These are phyloP conservation scores for Pelobates cultripes DNA, from an alignment of 2,797 vertebrate species.

Conservation along the genomic window DNA sequence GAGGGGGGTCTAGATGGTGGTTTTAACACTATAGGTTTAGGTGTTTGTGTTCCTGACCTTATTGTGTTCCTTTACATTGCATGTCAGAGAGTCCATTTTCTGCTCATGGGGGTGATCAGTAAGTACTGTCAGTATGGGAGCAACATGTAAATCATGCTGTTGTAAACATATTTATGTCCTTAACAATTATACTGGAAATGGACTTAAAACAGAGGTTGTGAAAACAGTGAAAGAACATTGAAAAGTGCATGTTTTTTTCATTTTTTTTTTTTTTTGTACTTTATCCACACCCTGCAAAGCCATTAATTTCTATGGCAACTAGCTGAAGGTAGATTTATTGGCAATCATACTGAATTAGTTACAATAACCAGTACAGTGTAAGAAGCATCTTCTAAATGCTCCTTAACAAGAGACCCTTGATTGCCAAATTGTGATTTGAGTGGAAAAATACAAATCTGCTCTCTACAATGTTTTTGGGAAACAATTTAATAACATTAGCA, in stretches of 20 bases:
- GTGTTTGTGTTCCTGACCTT: too few relatives aligned
- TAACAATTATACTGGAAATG: constrained; percentile 34
- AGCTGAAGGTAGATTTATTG: constrained; percentile 28
- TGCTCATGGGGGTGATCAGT: constrained; percentile 36
- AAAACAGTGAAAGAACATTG: constrained; percentile 41
- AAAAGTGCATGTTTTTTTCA: constrained; percentile 7
- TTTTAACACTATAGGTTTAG: too few relatives aligned
- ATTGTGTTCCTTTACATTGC: constrained; percentile 4
- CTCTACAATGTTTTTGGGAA: constrained; percentile 43
- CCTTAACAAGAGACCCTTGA: constrained; percentile 34
- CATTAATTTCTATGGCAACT: constrained; percentile 40
- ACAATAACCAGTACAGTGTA: constrained; percentile 47
- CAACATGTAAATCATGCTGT: constrained; percentile 26
- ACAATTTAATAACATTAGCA: constrained; percentile 38
- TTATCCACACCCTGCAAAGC: constrained; percentile 36
- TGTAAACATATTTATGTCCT: not conserved
- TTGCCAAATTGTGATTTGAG: constrained; percentile 43
- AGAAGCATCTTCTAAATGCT: constrained; percentile 40
- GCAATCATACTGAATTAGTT: constrained; percentile 39
- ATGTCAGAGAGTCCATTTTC: constrained; percentile 16
- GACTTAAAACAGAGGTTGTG: constrained; percentile 21
- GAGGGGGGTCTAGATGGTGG: too few relatives aligned
- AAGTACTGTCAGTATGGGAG: constrained; percentile 18
- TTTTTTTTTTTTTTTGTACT: constrained; percentile 17
- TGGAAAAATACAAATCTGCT: constrained; percentile 35